Percentiles rank a stretch among this genome's conserved stretches.
Conservation (phyloP, 2,797 vertebrate genomes). For the Argya squamiceps region DNA sequence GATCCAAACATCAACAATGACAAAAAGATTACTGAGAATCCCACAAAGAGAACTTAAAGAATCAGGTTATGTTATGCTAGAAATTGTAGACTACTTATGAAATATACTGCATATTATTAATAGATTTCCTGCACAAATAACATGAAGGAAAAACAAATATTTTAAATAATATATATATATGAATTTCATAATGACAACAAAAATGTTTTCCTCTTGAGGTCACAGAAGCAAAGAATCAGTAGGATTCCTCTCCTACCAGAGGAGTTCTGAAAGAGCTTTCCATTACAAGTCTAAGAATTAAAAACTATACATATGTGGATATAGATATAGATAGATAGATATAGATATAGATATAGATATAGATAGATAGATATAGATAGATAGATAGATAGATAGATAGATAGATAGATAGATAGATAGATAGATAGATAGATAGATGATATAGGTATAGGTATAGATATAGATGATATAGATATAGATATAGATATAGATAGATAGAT, state of each 20-base stretch:
- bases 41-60: neutral
- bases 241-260: neutral
- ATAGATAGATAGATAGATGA: neutral
- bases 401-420: too few relatives aligned
- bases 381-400: neutral
- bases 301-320: neutral
- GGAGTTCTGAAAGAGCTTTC: neutral
- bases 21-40: neutral
- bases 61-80: neutral
- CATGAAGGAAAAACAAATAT: neutral
- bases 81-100: neutral
- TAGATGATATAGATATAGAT: too few relatives aligned
- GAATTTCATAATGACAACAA: neutral
- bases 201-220: neutral
- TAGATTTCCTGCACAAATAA: neutral
- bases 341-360: too few relatives aligned
- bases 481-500: neutral
- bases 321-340: neutral
- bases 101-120: neutral
- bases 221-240: neutral
- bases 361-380: neutral
- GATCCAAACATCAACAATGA: neutral
- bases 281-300: neutral
- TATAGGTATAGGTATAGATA: too few relatives aligned
- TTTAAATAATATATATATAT: neutral